Evolutionary conservation across 1,140 invertebrate genomes (phyloP).

Genomic region (Bilobella aurantiaca): DNA sequence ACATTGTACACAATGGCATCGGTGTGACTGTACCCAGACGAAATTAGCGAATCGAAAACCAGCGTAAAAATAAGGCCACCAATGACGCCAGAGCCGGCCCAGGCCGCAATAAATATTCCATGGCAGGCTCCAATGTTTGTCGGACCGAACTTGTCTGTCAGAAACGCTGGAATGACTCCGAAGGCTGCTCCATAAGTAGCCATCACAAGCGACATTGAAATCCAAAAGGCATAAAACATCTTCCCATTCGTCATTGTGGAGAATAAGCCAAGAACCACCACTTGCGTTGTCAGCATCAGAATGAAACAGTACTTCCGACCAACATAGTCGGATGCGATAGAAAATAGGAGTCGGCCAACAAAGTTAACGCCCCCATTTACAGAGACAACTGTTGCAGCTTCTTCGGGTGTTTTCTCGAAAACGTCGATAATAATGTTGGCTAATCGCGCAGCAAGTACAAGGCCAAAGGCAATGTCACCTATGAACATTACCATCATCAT

Average conservation of each 20-base stretch:
- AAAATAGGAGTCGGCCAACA: slow-evolving; percentile 23
- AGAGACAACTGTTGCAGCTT: slow-evolving; percentile 26
- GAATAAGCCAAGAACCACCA: slow-evolving; percentile 19
- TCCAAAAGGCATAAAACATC: slow-evolving; percentile 22
- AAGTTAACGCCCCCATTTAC: slow-evolving; percentile 30
- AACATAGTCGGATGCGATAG: slow-evolving; percentile 21
- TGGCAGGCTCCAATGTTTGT: slow-evolving; percentile 26
- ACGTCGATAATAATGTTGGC: slow-evolving; percentile 29
- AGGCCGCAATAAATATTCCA: slow-evolving; percentile 28
- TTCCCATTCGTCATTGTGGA: slow-evolving; percentile 18
- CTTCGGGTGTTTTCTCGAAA: slow-evolving; percentile 14
- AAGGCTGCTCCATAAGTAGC: slow-evolving; percentile 28
- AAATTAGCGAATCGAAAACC: slow-evolving; percentile 15
- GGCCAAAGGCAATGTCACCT: slow-evolving; percentile 28
- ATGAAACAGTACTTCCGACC: slow-evolving; percentile 27
- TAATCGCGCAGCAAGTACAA: slow-evolving; percentile 21
- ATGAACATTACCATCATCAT: slow-evolving; percentile 25
- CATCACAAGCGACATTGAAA: slow-evolving; percentile 20
- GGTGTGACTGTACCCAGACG: not conserved
- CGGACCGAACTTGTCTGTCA: slow-evolving; percentile 28
- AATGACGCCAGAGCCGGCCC: slow-evolving; percentile 24
- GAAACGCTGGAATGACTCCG: slow-evolving; percentile 27
- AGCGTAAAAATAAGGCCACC: slow-evolving; percentile 28
- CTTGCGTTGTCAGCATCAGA: slow-evolving; percentile 22
- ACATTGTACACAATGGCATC: slow-evolving; percentile 26